phyloP scores from a whole-genome alignment of 2,888 invertebrate species.

The Agonopterix alstromeriana region DNA sequence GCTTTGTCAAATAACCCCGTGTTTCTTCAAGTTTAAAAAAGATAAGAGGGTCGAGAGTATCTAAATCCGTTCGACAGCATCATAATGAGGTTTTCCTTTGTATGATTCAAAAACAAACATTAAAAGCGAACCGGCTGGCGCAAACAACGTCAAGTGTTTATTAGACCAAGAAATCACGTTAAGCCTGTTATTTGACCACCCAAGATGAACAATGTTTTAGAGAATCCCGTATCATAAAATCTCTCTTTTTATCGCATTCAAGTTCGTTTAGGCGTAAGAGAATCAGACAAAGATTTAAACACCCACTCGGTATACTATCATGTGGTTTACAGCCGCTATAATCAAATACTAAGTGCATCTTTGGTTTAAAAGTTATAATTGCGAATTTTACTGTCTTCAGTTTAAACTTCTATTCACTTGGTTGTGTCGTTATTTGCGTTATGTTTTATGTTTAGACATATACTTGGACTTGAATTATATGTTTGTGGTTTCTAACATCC shows the following conservation, averaged over 20 bases:
- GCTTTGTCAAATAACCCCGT: background rate
- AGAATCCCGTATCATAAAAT: slow-evolving; percentile 68
- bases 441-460: too few relatives aligned
- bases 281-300: slow-evolving; percentile 58
- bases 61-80: slow-evolving; percentile 13
- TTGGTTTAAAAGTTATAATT: slow-evolving; percentile 39
- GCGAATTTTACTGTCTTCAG: slow-evolving; percentile 31
- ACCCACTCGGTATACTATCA: slow-evolving; percentile 48
- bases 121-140: slow-evolving; percentile 36
- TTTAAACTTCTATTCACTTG: background rate
- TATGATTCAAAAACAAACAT: slow-evolving; percentile 57
- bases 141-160: slow-evolving; percentile 54
- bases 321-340: slow-evolving; percentile 43
- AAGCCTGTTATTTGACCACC: slow-evolving; percentile 57
- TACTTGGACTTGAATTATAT: background rate
- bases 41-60: slow-evolving; percentile 2
- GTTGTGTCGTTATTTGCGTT: too few relatives aligned
- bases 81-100: slow-evolving; percentile 30
- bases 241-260: slow-evolving; percentile 61
- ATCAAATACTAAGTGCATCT: slow-evolving; percentile 40
- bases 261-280: slow-evolving; percentile 43
- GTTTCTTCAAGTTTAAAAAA: too few relatives aligned
- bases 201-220: slow-evolving; percentile 68
- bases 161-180: slow-evolving; percentile 53
- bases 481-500: slow-evolving; percentile 14